Base-by-base conservation (phyloP, 2,888 invertebrate species). In the Ischnus inquisitorius region DNA sequence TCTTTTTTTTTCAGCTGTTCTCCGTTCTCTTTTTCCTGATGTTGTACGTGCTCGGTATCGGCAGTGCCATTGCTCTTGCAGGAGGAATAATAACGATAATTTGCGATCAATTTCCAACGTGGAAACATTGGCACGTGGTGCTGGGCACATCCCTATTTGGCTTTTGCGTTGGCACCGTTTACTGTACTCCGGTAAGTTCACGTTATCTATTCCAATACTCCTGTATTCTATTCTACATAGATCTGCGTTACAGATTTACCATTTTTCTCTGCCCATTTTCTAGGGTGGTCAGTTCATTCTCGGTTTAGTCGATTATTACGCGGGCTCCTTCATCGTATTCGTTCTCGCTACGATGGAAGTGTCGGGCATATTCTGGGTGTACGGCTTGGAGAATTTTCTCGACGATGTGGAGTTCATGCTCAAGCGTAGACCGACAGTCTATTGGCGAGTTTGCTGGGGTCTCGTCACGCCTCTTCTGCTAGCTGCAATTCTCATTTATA, bases 361-460 rank as follows among this genome's bases (percentile, higher is more conserved):
- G 25, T 89, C 92, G 0, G 94, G 93, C 2, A 89, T 95, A 8
- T 89, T 93, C 46, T 95, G 94, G 94, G 89, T 95, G 5, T 95
- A 95, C 82, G 92, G 91, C 25, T 92, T 96, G 43, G 95, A 95
- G 86, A 95, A 96, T 79, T 94, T 97, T 81, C 95, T 96, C 88
- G 94, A 95, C 68, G 98, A 98, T 90, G 94, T 97, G 41, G 97
- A 97, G 92, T 98, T 96, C 91, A 98, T 98, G 98, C 93, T 97
- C 88, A 95, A 96, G 22, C 94, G 94, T 41, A 95, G 95, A 92
- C 95, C 96, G 0, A 95, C 96, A 92, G 88, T 95, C 46, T 98
- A 97, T 91, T 98, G 97, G 97, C 95, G 97, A 83, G 87, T 96
- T 51, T 97, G 97, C 87, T 98, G 98, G 98, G 95, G 95, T 0